These are phyloP conservation scores for Brachionus rubens DNA, from an alignment of 1,140 invertebrate genomes.

Conservation along the genomic window DNA sequence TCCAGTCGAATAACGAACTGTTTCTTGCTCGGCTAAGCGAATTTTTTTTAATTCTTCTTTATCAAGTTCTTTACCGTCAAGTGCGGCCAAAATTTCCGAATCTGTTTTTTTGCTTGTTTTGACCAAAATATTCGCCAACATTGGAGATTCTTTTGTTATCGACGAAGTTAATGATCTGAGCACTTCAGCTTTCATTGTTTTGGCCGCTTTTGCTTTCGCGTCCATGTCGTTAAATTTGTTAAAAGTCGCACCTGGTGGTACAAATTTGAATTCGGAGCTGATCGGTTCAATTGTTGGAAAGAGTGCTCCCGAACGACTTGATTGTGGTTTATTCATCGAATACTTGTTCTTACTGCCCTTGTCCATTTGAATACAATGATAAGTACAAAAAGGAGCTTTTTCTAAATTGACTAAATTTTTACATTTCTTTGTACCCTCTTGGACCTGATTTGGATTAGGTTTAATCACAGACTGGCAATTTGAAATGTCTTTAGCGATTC, in stretches of 20 bases:
- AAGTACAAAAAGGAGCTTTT: slow-evolving; percentile 22
- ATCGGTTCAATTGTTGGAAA: not conserved
- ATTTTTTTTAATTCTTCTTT: slow-evolving; percentile 34
- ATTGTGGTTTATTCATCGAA: not conserved
- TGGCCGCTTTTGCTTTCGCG: not conserved
- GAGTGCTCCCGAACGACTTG: not conserved
- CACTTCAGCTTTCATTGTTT: slow-evolving; percentile 24
- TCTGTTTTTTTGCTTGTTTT: slow-evolving; percentile 39
- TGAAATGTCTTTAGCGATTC: slow-evolving; percentile 32
- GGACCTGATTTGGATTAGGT: slow-evolving; percentile 10
- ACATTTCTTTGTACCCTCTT: not conserved
- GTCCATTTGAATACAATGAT: slow-evolving; percentile 41
- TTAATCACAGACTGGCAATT: slow-evolving; percentile 35
- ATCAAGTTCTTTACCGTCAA: slow-evolving; percentile 19
- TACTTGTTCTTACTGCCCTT: slow-evolving; percentile 26
- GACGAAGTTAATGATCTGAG: slow-evolving; percentile 29
- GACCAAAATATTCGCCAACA: slow-evolving; percentile 17
- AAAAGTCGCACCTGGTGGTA: slow-evolving; percentile 3
- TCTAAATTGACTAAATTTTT: slow-evolving; percentile 46
- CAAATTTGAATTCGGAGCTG: slow-evolving; percentile 7
- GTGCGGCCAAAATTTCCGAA: not conserved
- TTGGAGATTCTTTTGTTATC: slow-evolving; percentile 11
- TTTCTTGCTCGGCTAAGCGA: slow-evolving; percentile 19
- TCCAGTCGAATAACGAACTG: not conserved
- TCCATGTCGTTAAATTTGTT: slow-evolving; percentile 4